Evolutionary conservation across 1,140 invertebrate species (phyloP).

Genomic region (Drosophila subobscura): DNA sequence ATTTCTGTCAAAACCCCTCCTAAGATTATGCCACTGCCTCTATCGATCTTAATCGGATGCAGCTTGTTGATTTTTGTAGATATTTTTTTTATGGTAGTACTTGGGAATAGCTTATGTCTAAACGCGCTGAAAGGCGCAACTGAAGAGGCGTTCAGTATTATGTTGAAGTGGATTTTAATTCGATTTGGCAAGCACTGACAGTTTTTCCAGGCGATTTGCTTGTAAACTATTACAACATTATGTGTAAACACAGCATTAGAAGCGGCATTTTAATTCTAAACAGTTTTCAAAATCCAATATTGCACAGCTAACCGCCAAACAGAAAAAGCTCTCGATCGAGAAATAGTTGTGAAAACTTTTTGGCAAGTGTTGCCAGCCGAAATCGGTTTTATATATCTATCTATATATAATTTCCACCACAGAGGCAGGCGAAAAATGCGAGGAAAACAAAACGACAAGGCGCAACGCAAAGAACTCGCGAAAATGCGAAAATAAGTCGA

Average conservation of each 20-base stretch:
- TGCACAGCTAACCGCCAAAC: conserved; percentile 44
- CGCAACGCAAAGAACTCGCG: conserved; percentile 25
- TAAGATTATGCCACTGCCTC: background rate
- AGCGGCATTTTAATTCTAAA: background rate
- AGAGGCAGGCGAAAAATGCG: conserved; percentile 57
- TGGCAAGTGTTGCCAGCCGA: conserved; percentile 55
- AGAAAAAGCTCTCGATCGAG: conserved; percentile 30
- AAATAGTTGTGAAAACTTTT: conserved; percentile 47
- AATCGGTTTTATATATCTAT: conserved; percentile 3
- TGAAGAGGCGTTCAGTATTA: conserved; percentile 33
- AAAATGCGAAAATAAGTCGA: conserved; percentile 42
- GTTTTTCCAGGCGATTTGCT: conserved; percentile 7
- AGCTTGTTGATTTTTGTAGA: conserved; percentile 38
- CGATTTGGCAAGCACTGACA: conserved; percentile 57
- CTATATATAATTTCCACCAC: conserved; percentile 21
- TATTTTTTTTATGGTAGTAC: conserved; percentile 51
- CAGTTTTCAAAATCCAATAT: conserved; percentile 23
- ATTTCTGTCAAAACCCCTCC: too few relatives aligned
- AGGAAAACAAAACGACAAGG: conserved; percentile 71
- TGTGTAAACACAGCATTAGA: conserved; percentile 14
- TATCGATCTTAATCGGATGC: conserved; percentile 40
- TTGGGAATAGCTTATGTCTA: conserved; percentile 40
- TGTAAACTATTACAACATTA: conserved; percentile 41
- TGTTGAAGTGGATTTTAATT: conserved; percentile 57
- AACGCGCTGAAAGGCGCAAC: conserved; percentile 56